Conservation (phyloP, 2,888 invertebrate species). For the Synanthedon myopaeformis region DNA sequence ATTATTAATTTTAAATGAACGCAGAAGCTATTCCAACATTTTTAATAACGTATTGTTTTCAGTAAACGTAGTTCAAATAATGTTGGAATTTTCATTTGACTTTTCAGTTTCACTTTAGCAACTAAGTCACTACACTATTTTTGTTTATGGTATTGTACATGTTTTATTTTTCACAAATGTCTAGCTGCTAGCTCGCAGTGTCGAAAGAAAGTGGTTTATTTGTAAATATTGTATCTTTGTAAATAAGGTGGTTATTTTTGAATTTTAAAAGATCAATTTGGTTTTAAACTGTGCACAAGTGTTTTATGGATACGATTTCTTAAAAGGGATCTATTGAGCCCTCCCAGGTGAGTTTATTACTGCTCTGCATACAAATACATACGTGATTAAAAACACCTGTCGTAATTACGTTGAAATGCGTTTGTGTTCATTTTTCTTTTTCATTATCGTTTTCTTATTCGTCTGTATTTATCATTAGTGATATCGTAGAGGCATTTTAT, state of each 20-base stretch:
- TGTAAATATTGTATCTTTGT: conserved; percentile 56
- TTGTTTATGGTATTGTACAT: too few species aligned
- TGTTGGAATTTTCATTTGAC: too few species aligned
- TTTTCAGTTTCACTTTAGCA: too few species aligned
- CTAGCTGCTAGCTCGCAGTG: conserved; percentile 18
- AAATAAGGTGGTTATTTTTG: conserved; percentile 32
- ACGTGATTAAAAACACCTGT: conserved; percentile 14
- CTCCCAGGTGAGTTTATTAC: conserved; percentile 32
- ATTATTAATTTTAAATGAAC: neutral
- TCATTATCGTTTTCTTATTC: neutral
- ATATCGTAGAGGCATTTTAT: conserved; percentile 16
- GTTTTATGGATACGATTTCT: conserved; percentile 35
- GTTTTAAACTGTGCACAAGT: conserved; percentile 26
- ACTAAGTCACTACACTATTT: too few species aligned
- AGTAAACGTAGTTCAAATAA: too few species aligned
- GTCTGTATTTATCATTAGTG: conserved; percentile 10
- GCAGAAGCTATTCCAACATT: too few species aligned
- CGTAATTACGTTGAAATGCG: conserved; percentile 11
- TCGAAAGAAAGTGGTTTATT: conserved; percentile 42
- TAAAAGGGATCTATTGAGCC: conserved; percentile 16
- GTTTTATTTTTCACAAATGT: neutral
- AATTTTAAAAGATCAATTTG: conserved; percentile 14
- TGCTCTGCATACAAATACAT: conserved; percentile 5
- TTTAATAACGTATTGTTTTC: too few species aligned
- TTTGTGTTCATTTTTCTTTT: conserved; percentile 11